These are phyloP conservation scores for Parus major DNA, from an alignment of 2,113 vertebrate species.

Conservation along the genomic window DNA sequence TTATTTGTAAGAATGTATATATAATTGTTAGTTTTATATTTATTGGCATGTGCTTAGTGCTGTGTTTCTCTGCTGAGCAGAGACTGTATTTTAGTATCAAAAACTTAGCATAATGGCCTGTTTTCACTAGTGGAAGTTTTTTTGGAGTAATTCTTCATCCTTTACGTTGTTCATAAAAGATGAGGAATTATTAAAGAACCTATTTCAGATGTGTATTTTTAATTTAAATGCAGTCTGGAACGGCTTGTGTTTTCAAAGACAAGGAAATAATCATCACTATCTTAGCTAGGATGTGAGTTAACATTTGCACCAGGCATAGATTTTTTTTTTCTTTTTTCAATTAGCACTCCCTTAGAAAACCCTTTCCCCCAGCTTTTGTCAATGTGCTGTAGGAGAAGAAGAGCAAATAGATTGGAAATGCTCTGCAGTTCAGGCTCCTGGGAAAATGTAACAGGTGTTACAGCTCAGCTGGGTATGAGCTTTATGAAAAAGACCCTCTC, in stretches of 20 bases:
- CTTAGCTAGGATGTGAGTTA: conserved; percentile 65
- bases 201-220: conserved; percentile 25
- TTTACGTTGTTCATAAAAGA: not conserved
- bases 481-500: conserved; percentile 80
- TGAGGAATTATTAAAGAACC: not conserved
- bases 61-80: not conserved
- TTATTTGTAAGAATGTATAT: not conserved
- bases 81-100: not conserved
- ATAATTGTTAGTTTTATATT: not conserved
- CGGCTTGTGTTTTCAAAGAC: conserved; percentile 56
- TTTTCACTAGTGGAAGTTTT: not conserved
- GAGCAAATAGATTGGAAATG: conserved; percentile 83
- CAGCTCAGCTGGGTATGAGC: conserved; percentile 79
- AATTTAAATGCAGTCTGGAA: conserved; percentile 50
- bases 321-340: conserved; percentile 63
- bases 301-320: conserved; percentile 68
- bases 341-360: conserved; percentile 77
- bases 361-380: conserved; percentile 75
- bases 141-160: not conserved
- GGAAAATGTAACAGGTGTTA: conserved; percentile 93
- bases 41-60: not conserved
- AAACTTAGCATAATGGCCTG: not conserved
- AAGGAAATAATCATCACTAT: conserved; percentile 66
- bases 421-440: conserved; percentile 79
- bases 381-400: conserved; percentile 70